Base-by-base conservation (phyloP, 2,113 vertebrate species). In the Stigmatopora nigra region DNA sequence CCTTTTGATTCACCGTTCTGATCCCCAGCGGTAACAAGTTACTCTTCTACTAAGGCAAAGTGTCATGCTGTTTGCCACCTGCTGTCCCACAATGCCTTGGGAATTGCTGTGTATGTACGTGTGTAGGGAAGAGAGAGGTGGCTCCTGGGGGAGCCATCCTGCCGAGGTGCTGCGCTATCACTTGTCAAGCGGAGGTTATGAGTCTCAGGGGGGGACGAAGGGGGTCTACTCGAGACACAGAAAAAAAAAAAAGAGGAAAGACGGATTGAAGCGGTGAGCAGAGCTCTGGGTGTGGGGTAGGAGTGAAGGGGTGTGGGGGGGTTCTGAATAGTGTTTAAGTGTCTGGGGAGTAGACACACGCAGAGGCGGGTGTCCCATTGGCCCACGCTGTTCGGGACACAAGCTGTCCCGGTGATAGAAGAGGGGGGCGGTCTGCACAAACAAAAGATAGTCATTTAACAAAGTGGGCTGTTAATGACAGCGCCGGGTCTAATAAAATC, bases 31-130 rank as follows among this genome's bases (percentile, higher is more conserved):
- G 73, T 72, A 67, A 46, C 5, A 13, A 53, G 67, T 68, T 62
- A 31, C 78, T 71, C 53, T 31, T 63, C 71, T 53, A 9, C 62
- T 62, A 61, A 67, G 38, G 61, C 55, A 19, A 56, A 63, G 79
- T 78, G 82, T 76, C 78, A 52, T 76, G 79, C 81, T 82, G 80
- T 81, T 86, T 85, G 87, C 89, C 91, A 92, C 90, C 91, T 91
- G 91, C 90, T 85, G 87, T 78, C 86, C 64, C 65, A 78, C 73
- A 77, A 73, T 80, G 78, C 82, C 86, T 81, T 85, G 89, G 87
- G 87, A 89, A 87, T 87, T 85, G 66, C 65, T 38, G 47, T 64
- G 68, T 71, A 78, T 66, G 48, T 76, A 59, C 67, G 73, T 76
- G 70, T 62, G 76, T 65, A 68, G 15, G 49, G 52, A n/a, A n/a